phyloP scores from a whole-genome alignment of 2,113 vertebrate genomes.

The Epinephelus moara region DNA sequence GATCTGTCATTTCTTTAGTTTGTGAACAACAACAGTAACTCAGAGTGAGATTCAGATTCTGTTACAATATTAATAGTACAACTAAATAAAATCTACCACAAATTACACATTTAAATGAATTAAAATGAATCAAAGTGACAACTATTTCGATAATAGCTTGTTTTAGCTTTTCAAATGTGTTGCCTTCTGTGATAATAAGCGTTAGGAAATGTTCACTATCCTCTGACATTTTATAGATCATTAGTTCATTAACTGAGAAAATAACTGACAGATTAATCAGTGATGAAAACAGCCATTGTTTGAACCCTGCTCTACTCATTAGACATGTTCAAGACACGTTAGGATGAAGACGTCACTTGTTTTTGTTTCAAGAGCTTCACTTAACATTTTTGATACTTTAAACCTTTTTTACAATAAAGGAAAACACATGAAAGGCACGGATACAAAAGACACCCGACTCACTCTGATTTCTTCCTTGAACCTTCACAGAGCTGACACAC shows the following conservation, averaged over 20 bases:
- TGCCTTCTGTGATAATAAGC: background rate
- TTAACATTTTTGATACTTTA: slow-evolving; percentile 7
- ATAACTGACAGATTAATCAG: background rate
- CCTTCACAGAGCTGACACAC: slow-evolving; percentile 55
- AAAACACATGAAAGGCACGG: slow-evolving; percentile 13
- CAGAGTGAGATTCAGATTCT: no score
- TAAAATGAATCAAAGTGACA: no score
- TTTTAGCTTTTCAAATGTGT: background rate
- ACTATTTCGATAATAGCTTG: no score
- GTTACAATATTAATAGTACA: no score
- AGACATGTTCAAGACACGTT: background rate
- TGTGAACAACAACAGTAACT: no score
- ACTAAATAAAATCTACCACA: no score
- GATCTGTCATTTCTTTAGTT: no score
- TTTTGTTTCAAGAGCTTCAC: background rate
- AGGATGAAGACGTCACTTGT: background rate
- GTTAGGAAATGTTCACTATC: background rate
- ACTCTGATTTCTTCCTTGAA: slow-evolving; percentile 34
- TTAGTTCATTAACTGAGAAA: background rate
- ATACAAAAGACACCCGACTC: slow-evolving; percentile 34
- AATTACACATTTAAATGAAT: background rate
- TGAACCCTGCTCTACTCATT: background rate
- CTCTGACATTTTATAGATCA: background rate
- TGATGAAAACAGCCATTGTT: background rate
- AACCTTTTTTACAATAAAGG: slow-evolving; percentile 1